These are phyloP conservation scores for Battus philenor DNA, from an alignment of 1,140 invertebrate species.

Conservation along the genomic window DNA sequence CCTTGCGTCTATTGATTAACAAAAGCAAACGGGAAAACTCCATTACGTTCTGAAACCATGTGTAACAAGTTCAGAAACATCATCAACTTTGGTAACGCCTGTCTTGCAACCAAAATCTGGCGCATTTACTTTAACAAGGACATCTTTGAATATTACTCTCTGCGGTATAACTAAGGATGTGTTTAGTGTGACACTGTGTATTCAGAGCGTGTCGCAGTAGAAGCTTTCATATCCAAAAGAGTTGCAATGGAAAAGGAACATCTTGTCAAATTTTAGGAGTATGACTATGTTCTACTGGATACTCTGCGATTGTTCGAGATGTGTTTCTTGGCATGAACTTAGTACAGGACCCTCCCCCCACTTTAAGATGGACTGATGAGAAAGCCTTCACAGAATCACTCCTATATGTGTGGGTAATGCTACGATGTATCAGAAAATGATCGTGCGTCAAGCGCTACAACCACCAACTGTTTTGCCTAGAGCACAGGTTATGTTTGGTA, in stretches of 20 bases:
- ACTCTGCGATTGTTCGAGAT: slow-evolving; percentile 28
- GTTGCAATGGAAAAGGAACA: slow-evolving; percentile 43
- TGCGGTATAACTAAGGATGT: slow-evolving; percentile 36
- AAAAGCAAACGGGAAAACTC: slow-evolving; percentile 39
- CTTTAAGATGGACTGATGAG: too few species aligned
- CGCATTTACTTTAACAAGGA: slow-evolving; percentile 47
- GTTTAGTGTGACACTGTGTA: slow-evolving; percentile 32
- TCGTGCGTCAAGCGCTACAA: too few species aligned
- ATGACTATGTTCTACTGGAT: slow-evolving; percentile 32
- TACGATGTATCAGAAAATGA: too few species aligned
- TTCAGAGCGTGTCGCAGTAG: slow-evolving; percentile 41
- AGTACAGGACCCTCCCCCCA: slow-evolving; percentile 23
- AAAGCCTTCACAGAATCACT: too few species aligned
- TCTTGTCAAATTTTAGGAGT: slow-evolving; percentile 38
- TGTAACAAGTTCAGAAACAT: slow-evolving; percentile 30
- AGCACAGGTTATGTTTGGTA: too few species aligned
- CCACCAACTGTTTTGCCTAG: too few species aligned
- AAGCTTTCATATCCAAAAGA: slow-evolving; percentile 44
- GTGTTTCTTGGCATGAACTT: slow-evolving; percentile 25
- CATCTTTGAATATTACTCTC: slow-evolving; percentile 41
- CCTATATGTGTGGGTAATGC: too few species aligned
- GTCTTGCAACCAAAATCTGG: slow-evolving; percentile 30
- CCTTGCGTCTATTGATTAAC: slow-evolving; percentile 30
- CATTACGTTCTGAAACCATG: slow-evolving; percentile 27
- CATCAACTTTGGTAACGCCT: slow-evolving; percentile 20